These are phyloP conservation scores for Lissocephala sabroskyi DNA, from an alignment of 2,888 invertebrate species.

Conservation along the genomic window DNA sequence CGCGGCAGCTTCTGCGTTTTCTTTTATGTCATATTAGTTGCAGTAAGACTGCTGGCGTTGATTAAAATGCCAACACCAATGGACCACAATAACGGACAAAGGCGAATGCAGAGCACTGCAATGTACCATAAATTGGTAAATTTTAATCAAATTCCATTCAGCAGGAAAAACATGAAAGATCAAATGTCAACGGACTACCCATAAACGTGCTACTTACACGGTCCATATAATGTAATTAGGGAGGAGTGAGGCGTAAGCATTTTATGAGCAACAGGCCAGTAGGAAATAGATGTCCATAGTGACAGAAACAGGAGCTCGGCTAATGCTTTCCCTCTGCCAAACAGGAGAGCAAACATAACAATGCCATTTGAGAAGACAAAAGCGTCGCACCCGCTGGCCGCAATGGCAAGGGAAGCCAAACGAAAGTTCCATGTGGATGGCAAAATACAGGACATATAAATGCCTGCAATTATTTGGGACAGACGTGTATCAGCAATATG, in stretches of 20 bases:
- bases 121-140: too few relatives aligned
- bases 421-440: not conserved
- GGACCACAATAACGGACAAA: too few relatives aligned
- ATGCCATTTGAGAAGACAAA: constrained; percentile 1
- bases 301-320: not conserved
- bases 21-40: not conserved
- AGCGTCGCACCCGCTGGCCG: not conserved
- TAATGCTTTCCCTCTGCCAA: too few relatives aligned
- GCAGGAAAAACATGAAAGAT: too few relatives aligned
- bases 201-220: too few relatives aligned
- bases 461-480: not conserved
- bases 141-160: too few relatives aligned
- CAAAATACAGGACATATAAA: not conserved
- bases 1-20: not conserved
- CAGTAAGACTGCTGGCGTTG: not conserved
- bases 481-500: not conserved
- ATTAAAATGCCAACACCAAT: constrained; percentile 2
- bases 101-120: too few relatives aligned
- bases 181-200: too few relatives aligned
- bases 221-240: too few relatives aligned
- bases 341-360: not conserved
- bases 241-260: too few relatives aligned
- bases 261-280: too few relatives aligned
- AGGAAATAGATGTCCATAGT: not conserved
- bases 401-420: too few relatives aligned